A percentile compares a stretch with the other conserved stretches of the same genome.
Conservation (phyloP, 2,797 vertebrate species). For the Epinephelus coioides region DNA sequence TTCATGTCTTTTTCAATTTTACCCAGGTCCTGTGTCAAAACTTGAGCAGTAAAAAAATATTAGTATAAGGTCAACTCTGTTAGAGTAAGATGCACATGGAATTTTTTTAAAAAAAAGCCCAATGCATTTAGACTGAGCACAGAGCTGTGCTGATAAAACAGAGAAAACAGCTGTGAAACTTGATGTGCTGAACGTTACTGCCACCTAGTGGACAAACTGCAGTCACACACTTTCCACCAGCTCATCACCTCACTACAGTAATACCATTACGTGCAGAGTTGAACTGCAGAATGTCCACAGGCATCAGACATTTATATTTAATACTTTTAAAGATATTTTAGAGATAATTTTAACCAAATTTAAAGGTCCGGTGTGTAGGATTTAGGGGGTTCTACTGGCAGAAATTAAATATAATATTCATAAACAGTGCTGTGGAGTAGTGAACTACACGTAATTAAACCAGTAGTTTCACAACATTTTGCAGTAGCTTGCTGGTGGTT, state of each 20-base stretch:
- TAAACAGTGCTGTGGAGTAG: too few relatives aligned
- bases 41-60: too few relatives aligned
- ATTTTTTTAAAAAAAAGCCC: neutral
- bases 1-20: neutral
- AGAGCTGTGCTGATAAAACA: neutral
- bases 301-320: too few relatives aligned
- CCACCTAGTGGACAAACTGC: slow-evolving; percentile 58
- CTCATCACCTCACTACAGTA: neutral
- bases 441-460: too few relatives aligned
- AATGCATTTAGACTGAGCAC: neutral
- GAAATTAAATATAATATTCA: too few relatives aligned
- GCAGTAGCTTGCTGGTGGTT: too few relatives aligned
- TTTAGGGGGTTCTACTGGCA: too few relatives aligned
- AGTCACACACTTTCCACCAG: slow-evolving; percentile 15
- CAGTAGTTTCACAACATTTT: too few relatives aligned
- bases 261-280: neutral
- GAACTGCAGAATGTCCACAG: neutral
- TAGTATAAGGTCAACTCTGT: neutral
- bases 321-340: too few relatives aligned
- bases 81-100: neutral
- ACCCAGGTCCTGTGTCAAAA: neutral
- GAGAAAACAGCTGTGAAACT: neutral
- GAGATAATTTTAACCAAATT: too few relatives aligned
- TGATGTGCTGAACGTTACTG: slow-evolving; percentile 34
- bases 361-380: too few relatives aligned